phyloP scores from a whole-genome alignment of 2,888 invertebrate genomes.

The Periphyllus acericola region DNA sequence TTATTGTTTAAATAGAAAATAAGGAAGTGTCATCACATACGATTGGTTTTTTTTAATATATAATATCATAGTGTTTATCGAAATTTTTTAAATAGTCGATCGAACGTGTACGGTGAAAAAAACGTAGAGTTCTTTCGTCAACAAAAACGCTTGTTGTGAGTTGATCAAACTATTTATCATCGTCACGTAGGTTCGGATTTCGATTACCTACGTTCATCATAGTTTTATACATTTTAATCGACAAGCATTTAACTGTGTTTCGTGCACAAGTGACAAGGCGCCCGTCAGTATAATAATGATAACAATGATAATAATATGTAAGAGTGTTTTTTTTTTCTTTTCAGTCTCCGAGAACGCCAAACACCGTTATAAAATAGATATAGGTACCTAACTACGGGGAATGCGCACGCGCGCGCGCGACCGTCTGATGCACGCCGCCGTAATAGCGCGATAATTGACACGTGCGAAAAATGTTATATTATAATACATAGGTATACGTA shows the following conservation, averaged over 20 bases:
- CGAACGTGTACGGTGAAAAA: too few relatives aligned
- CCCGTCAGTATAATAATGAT: neutral
- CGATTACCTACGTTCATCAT: too few relatives aligned
- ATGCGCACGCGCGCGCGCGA: neutral
- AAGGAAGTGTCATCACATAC: too few relatives aligned
- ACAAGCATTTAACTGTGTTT: conserved; percentile 6
- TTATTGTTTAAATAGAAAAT: too few relatives aligned
- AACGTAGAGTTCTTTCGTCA: too few relatives aligned
- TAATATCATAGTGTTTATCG: too few relatives aligned
- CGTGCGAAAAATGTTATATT: conserved; percentile 26
- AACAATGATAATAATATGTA: neutral
- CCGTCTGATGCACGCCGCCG: neutral
- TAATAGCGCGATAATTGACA: conserved; percentile 38
- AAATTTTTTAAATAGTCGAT: too few relatives aligned
- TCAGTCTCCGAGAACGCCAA: neutral
- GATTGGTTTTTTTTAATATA: too few relatives aligned
- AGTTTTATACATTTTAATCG: neutral
- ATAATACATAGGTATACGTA: neutral
- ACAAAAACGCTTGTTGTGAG: too few relatives aligned
- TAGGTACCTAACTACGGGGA: too few relatives aligned
- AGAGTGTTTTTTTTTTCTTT: neutral
- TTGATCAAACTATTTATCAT: too few relatives aligned
- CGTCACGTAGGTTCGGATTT: too few relatives aligned
- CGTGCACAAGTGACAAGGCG: conserved; percentile 8
- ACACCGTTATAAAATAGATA: conserved; percentile 12